phyloP scores from a whole-genome alignment of 2,113 vertebrate genomes.

The Leptocoma aspasia region DNA sequence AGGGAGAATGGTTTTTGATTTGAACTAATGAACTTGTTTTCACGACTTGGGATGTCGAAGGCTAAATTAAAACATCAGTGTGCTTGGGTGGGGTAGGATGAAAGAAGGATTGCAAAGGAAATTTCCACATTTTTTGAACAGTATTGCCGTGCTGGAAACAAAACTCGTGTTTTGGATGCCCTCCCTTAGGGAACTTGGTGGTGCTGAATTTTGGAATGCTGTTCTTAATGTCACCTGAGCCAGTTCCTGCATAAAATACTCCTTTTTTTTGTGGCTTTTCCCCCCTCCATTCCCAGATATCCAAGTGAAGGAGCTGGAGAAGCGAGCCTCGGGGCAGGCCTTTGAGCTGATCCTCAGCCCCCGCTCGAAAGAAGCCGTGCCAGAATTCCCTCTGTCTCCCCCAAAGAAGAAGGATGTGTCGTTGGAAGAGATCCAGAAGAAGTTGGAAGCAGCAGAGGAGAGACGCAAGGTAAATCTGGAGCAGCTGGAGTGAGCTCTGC shows the following conservation, averaged over 20 bases:
- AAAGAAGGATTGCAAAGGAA: not conserved
- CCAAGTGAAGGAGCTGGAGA: slow-evolving; percentile 93
- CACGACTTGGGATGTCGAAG: not conserved
- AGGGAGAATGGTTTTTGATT: not conserved
- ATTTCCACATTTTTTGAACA: fast-evolving
- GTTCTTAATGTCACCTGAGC: not conserved
- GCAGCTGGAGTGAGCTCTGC: not conserved
- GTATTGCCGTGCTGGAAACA: not conserved
- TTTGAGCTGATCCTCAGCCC: slow-evolving; percentile 95
- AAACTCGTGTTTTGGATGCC: fast-evolving
- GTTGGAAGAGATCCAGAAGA: slow-evolving; percentile 92
- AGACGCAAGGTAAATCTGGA: slow-evolving; percentile 86
- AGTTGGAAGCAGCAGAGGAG: slow-evolving; percentile 92
- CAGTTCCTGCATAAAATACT: not conserved
- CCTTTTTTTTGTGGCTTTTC: fast-evolving
- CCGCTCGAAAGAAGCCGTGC: slow-evolving; percentile 82
- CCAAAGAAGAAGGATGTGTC: slow-evolving; percentile 91
- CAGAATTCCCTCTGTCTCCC: slow-evolving; percentile 87
- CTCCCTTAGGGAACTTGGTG: not conserved
- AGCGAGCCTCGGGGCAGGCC: slow-evolving; percentile 91
- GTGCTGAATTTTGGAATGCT: not conserved
- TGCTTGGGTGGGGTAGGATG: fast-evolving
- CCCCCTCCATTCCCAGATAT: slow-evolving; percentile 70
- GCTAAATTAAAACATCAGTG: not conserved
- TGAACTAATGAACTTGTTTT: not conserved